Conservation (phyloP, 2,113 vertebrate genomes). For the Rhabdomys dilectus region DNA sequence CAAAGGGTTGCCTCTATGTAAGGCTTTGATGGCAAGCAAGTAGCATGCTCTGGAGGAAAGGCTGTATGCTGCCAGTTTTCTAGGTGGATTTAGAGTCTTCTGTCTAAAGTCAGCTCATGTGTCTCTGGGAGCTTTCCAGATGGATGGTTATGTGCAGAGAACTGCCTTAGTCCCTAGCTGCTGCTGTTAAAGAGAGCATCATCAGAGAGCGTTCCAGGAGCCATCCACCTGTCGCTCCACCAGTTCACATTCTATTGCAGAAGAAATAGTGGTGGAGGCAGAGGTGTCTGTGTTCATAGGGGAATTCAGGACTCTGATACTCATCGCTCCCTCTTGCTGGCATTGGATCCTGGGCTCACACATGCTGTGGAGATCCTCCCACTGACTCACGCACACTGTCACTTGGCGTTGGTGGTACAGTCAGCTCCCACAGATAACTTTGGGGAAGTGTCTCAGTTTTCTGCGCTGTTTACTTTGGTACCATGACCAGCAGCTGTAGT, state of each 20-base stretch:
- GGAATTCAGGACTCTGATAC: neutral
- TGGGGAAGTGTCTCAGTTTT: conserved; percentile 16
- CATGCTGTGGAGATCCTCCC: neutral
- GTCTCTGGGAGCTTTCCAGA: conserved; percentile 43
- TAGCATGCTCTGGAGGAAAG: neutral
- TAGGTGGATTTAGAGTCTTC: neutral
- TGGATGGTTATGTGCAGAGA: neutral
- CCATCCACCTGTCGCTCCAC: neutral
- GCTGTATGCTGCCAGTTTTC: neutral
- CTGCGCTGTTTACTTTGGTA: conserved; percentile 8
- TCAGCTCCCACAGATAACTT: conserved; percentile 12
- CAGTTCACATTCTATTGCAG: neutral
- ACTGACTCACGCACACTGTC: neutral
- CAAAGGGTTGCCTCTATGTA: neutral
- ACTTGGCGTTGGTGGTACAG: neutral
- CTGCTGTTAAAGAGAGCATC: conserved; percentile 29
- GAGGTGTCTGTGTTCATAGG: neutral
- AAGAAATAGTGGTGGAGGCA: neutral
- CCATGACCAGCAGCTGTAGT: conserved; percentile 3
- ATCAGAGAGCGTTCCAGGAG: neutral
- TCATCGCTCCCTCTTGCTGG: neutral
- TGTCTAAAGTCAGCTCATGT: neutral
- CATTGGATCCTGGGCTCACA: neutral
- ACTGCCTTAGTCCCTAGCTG: neutral
- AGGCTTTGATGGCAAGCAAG: neutral